Conservation (phyloP, 2,113 vertebrate species). For the Pycnonotus jocosus region DNA sequence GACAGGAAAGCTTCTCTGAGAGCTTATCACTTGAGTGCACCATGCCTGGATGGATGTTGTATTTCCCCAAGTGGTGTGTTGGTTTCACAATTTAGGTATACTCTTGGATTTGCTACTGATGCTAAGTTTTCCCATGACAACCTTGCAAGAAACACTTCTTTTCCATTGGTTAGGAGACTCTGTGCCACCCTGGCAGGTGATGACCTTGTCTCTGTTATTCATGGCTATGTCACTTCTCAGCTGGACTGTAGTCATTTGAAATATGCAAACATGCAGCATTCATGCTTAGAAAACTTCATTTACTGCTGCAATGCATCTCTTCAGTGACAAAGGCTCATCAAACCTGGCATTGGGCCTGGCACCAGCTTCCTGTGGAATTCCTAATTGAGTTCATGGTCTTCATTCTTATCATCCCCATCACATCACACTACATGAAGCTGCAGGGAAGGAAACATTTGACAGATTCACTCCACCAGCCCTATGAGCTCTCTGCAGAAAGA, state of each 20-base stretch:
- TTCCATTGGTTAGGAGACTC: neutral
- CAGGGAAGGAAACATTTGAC: neutral
- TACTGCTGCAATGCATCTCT: conserved; percentile 50
- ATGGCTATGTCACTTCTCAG: conserved; percentile 37
- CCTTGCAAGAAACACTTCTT: neutral
- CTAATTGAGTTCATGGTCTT: conserved; percentile 29
- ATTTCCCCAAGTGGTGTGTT: neutral
- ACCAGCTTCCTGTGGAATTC: conserved; percentile 31
- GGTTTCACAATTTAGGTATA: neutral
- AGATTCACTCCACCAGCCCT: neutral
- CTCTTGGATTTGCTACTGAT: neutral
- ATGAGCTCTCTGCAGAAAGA: neutral
- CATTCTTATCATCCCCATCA: neutral
- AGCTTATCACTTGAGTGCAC: neutral
- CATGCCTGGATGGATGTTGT: neutral
- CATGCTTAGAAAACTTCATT: conserved; percentile 44
- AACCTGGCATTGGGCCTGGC: conserved; percentile 37
- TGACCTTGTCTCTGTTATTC: conserved; percentile 32
- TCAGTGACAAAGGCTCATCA: conserved; percentile 38
- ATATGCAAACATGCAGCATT: conserved; percentile 14
- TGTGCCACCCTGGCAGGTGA: conserved; percentile 6
- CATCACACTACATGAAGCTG: neutral
- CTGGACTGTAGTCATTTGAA: conserved; percentile 40
- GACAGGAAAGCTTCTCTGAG: neutral
- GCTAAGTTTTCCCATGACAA: neutral